phyloP scores from a whole-genome alignment of 1,140 invertebrate genomes.

The Rhyzopertha dominica region DNA sequence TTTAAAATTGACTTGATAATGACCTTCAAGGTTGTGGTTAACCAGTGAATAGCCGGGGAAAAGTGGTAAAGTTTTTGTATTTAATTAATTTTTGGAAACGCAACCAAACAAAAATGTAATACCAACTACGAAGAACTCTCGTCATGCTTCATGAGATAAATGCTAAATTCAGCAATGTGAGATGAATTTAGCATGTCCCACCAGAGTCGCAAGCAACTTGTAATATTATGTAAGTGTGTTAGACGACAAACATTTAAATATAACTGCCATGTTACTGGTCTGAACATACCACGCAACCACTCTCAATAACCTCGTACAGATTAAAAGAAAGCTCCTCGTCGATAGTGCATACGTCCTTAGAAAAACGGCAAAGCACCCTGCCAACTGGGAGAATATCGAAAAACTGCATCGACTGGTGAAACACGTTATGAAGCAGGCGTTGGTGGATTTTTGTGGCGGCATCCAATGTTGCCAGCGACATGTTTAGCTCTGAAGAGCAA shows the following conservation, averaged over 20 bases:
- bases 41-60: too few relatives aligned
- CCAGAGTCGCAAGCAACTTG: too few relatives aligned
- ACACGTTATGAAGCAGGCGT: constrained; percentile 55
- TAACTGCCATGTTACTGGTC: constrained; percentile 23
- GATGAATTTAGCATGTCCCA: too few relatives aligned
- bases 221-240: too few relatives aligned
- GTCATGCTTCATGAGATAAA: too few relatives aligned
- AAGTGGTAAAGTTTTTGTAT: too few relatives aligned
- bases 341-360: constrained; percentile 65
- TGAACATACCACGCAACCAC: constrained; percentile 39
- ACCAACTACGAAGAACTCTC: too few relatives aligned
- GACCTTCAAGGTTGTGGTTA: too few relatives aligned
- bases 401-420: constrained; percentile 65
- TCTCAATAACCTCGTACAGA: constrained; percentile 44
- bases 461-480: constrained; percentile 57
- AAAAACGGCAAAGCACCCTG: constrained; percentile 67
- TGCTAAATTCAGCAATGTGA: too few relatives aligned
- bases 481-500: constrained; percentile 50
- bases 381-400: constrained; percentile 72
- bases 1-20: too few relatives aligned
- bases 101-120: too few relatives aligned
- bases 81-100: too few relatives aligned
- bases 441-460: constrained; percentile 58
- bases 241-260: constrained; percentile 26
- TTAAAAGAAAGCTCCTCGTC: constrained; percentile 51